Base-by-base conservation (phyloP, 2,888 invertebrate species). In the Tillus elongatus region DNA sequence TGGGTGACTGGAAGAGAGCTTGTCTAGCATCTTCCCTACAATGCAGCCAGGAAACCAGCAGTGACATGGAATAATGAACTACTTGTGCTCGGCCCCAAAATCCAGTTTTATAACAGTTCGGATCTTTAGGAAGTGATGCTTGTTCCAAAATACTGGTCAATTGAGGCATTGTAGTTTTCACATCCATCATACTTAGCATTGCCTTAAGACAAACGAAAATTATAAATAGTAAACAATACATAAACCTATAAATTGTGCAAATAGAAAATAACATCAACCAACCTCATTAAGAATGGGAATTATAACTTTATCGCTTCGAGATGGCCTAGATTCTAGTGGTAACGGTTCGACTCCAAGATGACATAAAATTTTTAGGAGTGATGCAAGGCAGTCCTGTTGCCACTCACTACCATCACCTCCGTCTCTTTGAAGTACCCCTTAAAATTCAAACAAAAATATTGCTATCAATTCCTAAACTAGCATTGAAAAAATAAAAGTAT, bases 341-440 rank as follows among this genome's bases (percentile, higher is more conserved):
- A 58, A 64, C 36, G 75, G 71, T 14, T 77, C 72, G 6, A 90
- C 83, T 0, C 92, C 91, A 35, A 93, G 74, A 43, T 91, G 81
- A 61, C 88, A 90, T 4, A 93, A 68, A 44, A 92, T 74, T 56
- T 91, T 86, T 35, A 95, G 61, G 6, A 95, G 67, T 46, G 87
- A 80, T 2, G 92, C 91, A 15, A 95, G 69, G 56, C 92, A 93
- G 60, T 95, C 95, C 60, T 92, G 92, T 37, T 91, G 81, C 95
- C 95, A 95, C 67, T 93, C 89, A 51, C 81, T 80, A 47, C 88
- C 85, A 35, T 84, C 79, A 13, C 79, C 79, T 19, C 74, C 74
- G 36, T 79, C 77, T 43, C 71, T 71, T 68, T 88, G 87, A 42
- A 89, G 61, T 27, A 79, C 77, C 28, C 84, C 77, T 77, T 42